Conservation (phyloP, 1,140 invertebrate genomes). For the Megalonaias nervosa region DNA sequence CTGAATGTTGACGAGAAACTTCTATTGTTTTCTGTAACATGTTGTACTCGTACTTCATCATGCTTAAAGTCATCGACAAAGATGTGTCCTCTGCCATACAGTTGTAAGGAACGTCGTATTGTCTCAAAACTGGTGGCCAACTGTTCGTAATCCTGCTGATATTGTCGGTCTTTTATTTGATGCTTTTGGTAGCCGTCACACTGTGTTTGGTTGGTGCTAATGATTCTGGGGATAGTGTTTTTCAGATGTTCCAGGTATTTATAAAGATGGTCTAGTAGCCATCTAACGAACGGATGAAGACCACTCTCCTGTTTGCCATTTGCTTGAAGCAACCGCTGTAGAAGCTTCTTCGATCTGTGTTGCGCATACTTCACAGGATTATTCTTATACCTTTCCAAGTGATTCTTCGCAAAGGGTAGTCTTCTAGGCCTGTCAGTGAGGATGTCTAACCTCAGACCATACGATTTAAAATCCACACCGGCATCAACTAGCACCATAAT, state of each 20-base stretch:
- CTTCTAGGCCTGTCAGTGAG: too few species aligned
- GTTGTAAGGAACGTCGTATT: conserved; percentile 4
- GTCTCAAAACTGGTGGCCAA: conserved; percentile 14
- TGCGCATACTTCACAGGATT: too few species aligned
- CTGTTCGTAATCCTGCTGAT: conserved; percentile 16
- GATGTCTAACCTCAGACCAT: too few species aligned
- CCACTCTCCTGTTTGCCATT: too few species aligned
- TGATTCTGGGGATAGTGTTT: conserved; percentile 21
- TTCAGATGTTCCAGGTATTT: conserved; percentile 20
- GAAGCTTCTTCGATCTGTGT: too few species aligned
- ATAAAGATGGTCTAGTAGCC: conserved; percentile 15
- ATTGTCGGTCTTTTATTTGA: conserved; percentile 9
- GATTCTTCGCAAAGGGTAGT: too few species aligned
- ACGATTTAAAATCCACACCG: too few species aligned
- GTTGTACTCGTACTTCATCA: conserved; percentile 24
- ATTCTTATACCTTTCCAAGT: too few species aligned
- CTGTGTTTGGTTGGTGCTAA: conserved; percentile 16
- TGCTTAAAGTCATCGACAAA: conserved; percentile 28
- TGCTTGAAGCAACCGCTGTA: too few species aligned
- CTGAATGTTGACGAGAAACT: conserved; percentile 11
- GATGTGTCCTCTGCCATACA: conserved; percentile 30
- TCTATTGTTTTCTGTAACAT: background rate
- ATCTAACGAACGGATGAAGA: conserved; percentile 8
- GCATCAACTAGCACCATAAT: too few species aligned
- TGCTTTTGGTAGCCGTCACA: background rate